Evolutionary conservation across 2,797 vertebrate species (phyloP).

Genomic region (Pogoniulus pusillus): DNA sequence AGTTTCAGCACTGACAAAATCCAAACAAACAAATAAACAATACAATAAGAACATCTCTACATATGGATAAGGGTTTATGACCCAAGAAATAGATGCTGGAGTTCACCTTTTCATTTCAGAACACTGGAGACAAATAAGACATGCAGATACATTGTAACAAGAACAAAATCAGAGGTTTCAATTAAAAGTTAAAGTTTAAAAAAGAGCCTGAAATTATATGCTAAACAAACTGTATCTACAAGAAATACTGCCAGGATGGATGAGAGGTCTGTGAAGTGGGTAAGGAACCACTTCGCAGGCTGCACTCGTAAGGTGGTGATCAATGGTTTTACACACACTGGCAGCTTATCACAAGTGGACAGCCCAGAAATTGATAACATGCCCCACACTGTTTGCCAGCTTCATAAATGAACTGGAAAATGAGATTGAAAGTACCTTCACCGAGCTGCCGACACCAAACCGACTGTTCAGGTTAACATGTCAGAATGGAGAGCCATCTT

Average conservation of each 20-base stretch:
- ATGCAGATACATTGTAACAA: neutral
- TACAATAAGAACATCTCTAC: neutral
- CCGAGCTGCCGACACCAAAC: neutral
- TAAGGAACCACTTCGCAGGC: neutral
- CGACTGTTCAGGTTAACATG: neutral
- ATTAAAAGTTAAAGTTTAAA: neutral
- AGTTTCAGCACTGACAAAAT: neutral
- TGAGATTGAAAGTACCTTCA: neutral
- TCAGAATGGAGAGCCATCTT: neutral
- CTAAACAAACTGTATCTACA: neutral
- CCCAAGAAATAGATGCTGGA: neutral
- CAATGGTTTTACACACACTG: neutral
- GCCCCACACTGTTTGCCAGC: neutral
- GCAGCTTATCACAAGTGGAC: neutral
- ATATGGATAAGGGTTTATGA: neutral
- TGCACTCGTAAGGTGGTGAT: neutral
- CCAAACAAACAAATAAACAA: neutral
- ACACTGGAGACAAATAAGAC: neutral
- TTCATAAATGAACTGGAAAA: neutral
- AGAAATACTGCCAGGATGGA: neutral
- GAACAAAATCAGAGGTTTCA: neutral
- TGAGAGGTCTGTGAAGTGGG: neutral
- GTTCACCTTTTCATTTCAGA: neutral
- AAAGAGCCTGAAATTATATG: neutral
- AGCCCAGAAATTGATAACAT: accelerated